Evolutionary conservation across 2,797 vertebrate genomes (phyloP).

Genomic region (Semotilus atromaculatus): DNA sequence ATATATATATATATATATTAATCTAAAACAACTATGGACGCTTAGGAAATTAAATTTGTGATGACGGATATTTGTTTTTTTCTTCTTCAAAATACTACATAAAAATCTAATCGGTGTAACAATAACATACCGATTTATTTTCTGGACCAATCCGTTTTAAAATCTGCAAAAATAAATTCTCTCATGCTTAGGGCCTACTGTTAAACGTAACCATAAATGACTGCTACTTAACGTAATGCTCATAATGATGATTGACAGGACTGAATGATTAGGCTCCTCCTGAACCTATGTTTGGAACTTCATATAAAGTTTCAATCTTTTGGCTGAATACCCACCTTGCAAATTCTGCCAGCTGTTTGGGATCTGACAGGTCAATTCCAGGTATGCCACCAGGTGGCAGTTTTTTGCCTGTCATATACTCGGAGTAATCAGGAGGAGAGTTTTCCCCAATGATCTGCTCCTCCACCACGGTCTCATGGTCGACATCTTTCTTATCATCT

Average conservation of each 20-base stretch:
- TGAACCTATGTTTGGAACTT: background rate
- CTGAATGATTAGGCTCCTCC: background rate
- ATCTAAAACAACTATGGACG: background rate
- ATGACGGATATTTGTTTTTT: background rate
- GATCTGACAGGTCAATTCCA: constrained; percentile 96
- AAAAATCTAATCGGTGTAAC: background rate
- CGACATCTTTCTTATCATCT: constrained; percentile 99
- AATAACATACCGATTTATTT: background rate
- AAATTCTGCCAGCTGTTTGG: constrained; percentile 97
- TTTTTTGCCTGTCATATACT: constrained; percentile 99
- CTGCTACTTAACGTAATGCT: background rate
- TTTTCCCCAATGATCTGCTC: constrained; percentile 97
- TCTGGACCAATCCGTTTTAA: background rate
- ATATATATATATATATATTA: background rate
- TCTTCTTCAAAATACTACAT: background rate
- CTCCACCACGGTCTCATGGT: constrained; percentile 93
- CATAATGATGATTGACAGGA: background rate
- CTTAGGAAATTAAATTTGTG: background rate
- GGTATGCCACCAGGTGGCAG: constrained; percentile 97
- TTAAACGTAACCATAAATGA: background rate
- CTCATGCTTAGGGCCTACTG: background rate
- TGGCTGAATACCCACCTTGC: constrained; percentile 81
- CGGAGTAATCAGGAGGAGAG: constrained; percentile 97
- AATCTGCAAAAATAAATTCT: background rate
- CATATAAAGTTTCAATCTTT: background rate